A percentile compares a stretch with the other conserved stretches of the same genome.
phyloP scores from a whole-genome alignment of 1,140 invertebrate genomes.

The Musca domestica region DNA sequence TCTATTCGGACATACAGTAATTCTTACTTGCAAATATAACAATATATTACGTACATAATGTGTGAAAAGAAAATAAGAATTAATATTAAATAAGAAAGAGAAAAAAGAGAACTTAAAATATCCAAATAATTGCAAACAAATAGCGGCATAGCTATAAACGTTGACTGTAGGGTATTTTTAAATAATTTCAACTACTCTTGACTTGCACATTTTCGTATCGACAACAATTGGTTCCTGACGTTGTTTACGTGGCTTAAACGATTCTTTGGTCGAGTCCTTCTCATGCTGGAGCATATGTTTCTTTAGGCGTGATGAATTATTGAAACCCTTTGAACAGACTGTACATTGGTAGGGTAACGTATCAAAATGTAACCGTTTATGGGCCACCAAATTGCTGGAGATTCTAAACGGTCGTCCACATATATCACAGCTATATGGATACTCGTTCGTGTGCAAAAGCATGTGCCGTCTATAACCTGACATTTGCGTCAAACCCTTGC shows the following conservation, averaged over 20 bases:
- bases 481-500: slow-evolving; percentile 49
- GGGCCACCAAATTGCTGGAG: slow-evolving; percentile 54
- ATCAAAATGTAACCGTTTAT: slow-evolving; percentile 63
- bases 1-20: no score
- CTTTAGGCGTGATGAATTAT: slow-evolving; percentile 44
- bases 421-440: slow-evolving; percentile 45
- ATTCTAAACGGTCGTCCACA: slow-evolving; percentile 48
- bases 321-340: slow-evolving; percentile 44
- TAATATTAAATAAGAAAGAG: neutral
- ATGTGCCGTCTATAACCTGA: slow-evolving; percentile 51
- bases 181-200: slow-evolving; percentile 13
- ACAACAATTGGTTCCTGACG: slow-evolving; percentile 10
- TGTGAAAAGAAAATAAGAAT: no score
- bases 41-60: no score
- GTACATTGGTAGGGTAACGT: slow-evolving; percentile 60
- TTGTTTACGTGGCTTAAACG: slow-evolving; percentile 28
- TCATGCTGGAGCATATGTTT: slow-evolving; percentile 44
- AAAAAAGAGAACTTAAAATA: neutral
- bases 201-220: neutral
- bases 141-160: neutral
- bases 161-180: neutral
- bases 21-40: no score
- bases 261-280: slow-evolving; percentile 35
- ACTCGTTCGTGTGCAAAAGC: slow-evolving; percentile 49
- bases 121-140: neutral